Conservation (phyloP, 2,888 invertebrate species). For the Malacosoma neustria region DNA sequence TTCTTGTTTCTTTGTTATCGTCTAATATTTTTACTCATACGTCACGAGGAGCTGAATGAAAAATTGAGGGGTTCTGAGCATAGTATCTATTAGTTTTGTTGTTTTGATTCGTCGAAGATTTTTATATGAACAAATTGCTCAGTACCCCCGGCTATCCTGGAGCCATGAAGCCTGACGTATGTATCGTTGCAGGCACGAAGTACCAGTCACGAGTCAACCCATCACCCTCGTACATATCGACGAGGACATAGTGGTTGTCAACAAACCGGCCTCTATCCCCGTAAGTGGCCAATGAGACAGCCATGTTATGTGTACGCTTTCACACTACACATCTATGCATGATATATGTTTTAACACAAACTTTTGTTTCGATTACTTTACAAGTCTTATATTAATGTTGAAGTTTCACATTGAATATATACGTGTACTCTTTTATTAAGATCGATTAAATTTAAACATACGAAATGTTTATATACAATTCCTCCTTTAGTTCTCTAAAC, state of each 20-base stretch:
- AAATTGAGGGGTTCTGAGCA: slow-evolving; percentile 40
- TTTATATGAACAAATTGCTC: background rate
- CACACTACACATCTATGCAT: slow-evolving; percentile 28
- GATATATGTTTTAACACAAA: slow-evolving; percentile 13
- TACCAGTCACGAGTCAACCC: slow-evolving; percentile 97
- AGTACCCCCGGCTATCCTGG: slow-evolving; percentile 10
- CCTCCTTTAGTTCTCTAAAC: no score
- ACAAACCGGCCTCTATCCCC: slow-evolving; percentile 99
- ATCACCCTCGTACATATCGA: slow-evolving; percentile 98
- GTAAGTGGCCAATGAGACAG: slow-evolving; percentile 94
- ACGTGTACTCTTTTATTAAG: no score
- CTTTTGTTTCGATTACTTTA: slow-evolving; percentile 2
- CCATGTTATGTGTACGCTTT: slow-evolving; percentile 85
- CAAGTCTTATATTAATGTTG: no score
- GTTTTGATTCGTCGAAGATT: background rate
- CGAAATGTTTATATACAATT: no score
- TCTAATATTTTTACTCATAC: slow-evolving; percentile 46
- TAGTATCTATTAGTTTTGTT: slow-evolving; percentile 7
- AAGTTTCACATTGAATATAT: no score
- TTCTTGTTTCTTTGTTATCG: slow-evolving; percentile 49
- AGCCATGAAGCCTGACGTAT: slow-evolving; percentile 55
- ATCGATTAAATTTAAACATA: no score
- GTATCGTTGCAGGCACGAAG: slow-evolving; percentile 93
- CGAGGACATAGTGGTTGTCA: slow-evolving; percentile 99
- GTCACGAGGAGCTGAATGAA: slow-evolving; percentile 35